These are phyloP conservation scores for Stichodactyla mertensii DNA, from an alignment of 64 coral and sea anemone species.

Conservation along the genomic window DNA sequence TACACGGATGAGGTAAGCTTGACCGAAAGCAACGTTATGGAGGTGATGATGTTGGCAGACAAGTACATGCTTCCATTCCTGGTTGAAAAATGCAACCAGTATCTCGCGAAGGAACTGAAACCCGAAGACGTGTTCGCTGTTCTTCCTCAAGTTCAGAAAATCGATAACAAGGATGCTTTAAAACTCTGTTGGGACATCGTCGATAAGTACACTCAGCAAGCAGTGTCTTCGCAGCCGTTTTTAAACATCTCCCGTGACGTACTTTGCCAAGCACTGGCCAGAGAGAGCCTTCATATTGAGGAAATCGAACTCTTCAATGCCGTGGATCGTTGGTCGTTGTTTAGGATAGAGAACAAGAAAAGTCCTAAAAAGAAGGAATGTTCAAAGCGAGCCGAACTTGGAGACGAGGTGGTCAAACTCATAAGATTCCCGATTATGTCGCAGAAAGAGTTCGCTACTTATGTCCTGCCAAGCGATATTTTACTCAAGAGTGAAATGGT, in stretches of 20 bases:
- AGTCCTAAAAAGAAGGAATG: background rate
- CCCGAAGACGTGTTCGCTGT: slow-evolving; percentile 34
- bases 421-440: slow-evolving; percentile 9
- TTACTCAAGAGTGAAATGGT: background rate
- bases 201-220: slow-evolving; percentile 13
- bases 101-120: too few species aligned
- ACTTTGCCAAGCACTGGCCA: slow-evolving; percentile 2
- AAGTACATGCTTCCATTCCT: slow-evolving; percentile 63
- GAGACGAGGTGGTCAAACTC: background rate
- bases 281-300: background rate
- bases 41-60: slow-evolving; percentile 43
- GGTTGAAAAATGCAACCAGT: too few species aligned
- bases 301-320: slow-evolving; percentile 1
- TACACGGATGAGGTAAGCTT: slow-evolving; percentile 23
- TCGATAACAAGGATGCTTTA: slow-evolving; percentile 10
- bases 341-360: background rate
- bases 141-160: slow-evolving; percentile 27
- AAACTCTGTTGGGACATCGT: slow-evolving; percentile 37
- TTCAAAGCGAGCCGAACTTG: background rate
- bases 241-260: slow-evolving; percentile 3
- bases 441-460: background rate
- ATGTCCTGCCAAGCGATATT: background rate
- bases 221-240: slow-evolving; percentile 27
- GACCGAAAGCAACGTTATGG: slow-evolving; percentile 32
- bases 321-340: background rate